These are phyloP conservation scores for Pseudomyrmex dendroicus DNA, from an alignment of 1,140 invertebrate genomes.

Conservation along the genomic window DNA sequence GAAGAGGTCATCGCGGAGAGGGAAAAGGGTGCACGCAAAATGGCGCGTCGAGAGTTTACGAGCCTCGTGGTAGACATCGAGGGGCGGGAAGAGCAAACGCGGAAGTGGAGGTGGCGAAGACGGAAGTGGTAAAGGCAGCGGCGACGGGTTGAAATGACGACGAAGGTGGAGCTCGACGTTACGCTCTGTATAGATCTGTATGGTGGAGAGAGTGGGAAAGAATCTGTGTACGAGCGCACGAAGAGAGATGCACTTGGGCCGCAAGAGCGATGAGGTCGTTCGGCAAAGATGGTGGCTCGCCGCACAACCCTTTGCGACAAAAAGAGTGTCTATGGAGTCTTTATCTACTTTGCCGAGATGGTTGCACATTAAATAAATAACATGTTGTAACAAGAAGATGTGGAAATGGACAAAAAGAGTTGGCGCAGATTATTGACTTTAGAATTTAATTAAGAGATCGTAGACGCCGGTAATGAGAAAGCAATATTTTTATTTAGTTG, in stretches of 20 bases:
- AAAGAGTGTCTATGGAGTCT: constrained; percentile 29
- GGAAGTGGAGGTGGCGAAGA: constrained; percentile 34
- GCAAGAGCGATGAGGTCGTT: constrained; percentile 16
- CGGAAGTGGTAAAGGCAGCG: constrained; percentile 39
- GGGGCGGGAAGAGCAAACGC: not conserved
- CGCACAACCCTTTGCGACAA: not conserved
- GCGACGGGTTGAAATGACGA: not conserved
- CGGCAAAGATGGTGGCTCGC: constrained; percentile 43
- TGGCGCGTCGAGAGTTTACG: constrained; percentile 53
- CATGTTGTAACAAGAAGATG: not conserved
- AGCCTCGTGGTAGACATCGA: constrained; percentile 11
- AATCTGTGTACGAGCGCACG: constrained; percentile 16
- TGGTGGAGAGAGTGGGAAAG: constrained; percentile 29
- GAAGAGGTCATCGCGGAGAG: constrained; percentile 9
- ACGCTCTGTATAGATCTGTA: constrained; percentile 40
- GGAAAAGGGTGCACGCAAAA: constrained; percentile 59
- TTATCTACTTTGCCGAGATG: not conserved
- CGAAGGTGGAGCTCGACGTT: constrained; percentile 55
- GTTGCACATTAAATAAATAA: constrained; percentile 17
- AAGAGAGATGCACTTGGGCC: constrained; percentile 33
- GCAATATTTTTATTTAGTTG: not conserved
- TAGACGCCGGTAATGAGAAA: not conserved
- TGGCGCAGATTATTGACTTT: not conserved
- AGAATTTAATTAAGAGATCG: not conserved
- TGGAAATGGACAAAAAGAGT: not conserved